Percentiles rank a stretch among this genome's conserved stretches.
phyloP scores from a whole-genome alignment of 1,140 invertebrate species.

The Drosophila saltans region DNA sequence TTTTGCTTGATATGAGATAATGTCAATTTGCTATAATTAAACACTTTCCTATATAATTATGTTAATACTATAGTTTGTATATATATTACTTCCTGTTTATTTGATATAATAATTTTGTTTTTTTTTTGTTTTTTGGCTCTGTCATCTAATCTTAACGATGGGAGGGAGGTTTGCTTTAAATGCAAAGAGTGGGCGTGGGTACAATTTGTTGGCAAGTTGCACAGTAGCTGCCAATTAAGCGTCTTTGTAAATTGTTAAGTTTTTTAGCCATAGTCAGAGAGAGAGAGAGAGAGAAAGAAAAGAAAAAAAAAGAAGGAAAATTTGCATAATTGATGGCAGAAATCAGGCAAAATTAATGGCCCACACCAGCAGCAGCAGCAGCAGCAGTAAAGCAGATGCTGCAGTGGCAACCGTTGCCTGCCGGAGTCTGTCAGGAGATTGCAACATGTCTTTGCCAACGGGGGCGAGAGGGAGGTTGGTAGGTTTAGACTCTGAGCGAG shows the following conservation, averaged over 20 bases:
- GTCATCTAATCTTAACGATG: slow-evolving; percentile 14
- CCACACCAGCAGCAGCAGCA: slow-evolving; percentile 29
- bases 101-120: slow-evolving; percentile 4
- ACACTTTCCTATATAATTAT: too few relatives aligned
- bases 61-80: neutral
- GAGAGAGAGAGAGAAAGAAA: neutral
- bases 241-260: slow-evolving; percentile 74
- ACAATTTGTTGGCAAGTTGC: slow-evolving; percentile 19
- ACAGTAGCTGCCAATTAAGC: slow-evolving; percentile 79
- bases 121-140: neutral
- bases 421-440: slow-evolving; percentile 39
- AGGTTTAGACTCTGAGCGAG: neutral
- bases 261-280: slow-evolving; percentile 64
- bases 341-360: slow-evolving; percentile 42
- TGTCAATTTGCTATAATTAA: too few relatives aligned
- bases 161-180: neutral
- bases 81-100: slow-evolving; percentile 7
- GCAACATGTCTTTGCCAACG: slow-evolving; percentile 27
- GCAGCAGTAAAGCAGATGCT: slow-evolving; percentile 35
- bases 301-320: slow-evolving; percentile 19
- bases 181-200: slow-evolving; percentile 31
- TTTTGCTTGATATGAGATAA: too few relatives aligned
- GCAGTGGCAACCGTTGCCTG: slow-evolving; percentile 35
- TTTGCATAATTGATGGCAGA: slow-evolving; percentile 82
- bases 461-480: slow-evolving; percentile 15